phyloP scores from a whole-genome alignment of 2,888 invertebrate species.

The Tetanocera ferruginea region DNA sequence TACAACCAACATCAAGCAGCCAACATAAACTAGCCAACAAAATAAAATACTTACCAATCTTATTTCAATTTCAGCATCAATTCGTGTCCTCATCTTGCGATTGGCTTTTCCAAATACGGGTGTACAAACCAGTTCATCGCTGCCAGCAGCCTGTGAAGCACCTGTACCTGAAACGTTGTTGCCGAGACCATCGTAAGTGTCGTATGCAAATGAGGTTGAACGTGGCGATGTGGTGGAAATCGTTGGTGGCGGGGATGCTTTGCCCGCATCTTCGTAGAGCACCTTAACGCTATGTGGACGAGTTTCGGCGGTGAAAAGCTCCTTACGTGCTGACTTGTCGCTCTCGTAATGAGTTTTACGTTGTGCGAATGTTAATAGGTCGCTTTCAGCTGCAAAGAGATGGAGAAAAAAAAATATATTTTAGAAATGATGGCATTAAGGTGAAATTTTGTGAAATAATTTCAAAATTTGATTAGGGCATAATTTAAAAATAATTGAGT shows the following conservation, averaged over 20 bases:
- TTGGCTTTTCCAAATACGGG: conserved; percentile 82
- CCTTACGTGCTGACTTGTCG: conserved; percentile 77
- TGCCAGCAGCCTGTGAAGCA: conserved; percentile 52
- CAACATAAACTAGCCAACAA: neutral
- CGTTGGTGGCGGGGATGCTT: conserved; percentile 73
- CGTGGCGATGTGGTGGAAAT: conserved; percentile 41
- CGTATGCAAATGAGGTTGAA: conserved; percentile 50
- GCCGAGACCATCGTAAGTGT: conserved; percentile 73
- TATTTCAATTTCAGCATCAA: conserved; percentile 89
- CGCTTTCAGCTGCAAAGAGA: conserved; percentile 87
- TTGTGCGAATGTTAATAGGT: conserved; percentile 87
- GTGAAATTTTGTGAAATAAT: neutral
- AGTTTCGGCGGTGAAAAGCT: conserved; percentile 81
- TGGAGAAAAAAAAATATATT: conserved; percentile 12
- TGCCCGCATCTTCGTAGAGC: conserved; percentile 84
- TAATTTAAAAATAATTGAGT: too few species aligned
- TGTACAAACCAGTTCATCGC: conserved; percentile 82
- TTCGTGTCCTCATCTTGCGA: conserved; percentile 77
- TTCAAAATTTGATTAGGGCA: too few species aligned
- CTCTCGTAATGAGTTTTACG: conserved; percentile 84
- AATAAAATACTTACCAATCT: conserved; percentile 79
- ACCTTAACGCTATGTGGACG: conserved; percentile 82
- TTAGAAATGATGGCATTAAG: neutral
- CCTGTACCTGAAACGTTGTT: conserved; percentile 49
- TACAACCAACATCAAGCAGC: neutral